Conservation (phyloP, 2,113 vertebrate species). For the Piprites chloris region DNA sequence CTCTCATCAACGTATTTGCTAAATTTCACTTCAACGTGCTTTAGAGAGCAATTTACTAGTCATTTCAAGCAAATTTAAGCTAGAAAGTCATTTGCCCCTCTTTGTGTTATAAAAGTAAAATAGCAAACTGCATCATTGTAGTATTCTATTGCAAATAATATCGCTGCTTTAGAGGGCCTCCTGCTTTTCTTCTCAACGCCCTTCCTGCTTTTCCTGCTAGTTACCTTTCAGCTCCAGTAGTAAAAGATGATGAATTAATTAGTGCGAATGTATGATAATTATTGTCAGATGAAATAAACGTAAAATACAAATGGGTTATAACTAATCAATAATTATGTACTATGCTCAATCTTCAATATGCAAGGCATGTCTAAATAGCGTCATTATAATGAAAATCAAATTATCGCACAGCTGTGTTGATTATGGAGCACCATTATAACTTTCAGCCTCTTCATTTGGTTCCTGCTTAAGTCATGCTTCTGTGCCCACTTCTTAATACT, state of each 20-base stretch:
- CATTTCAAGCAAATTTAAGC: neutral
- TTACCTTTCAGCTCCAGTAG: conserved; percentile 33
- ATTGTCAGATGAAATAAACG: conserved; percentile 44
- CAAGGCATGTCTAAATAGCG: conserved; percentile 33
- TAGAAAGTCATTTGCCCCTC: neutral
- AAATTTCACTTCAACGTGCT: neutral
- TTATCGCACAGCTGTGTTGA: conserved; percentile 70
- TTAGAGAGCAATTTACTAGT: neutral
- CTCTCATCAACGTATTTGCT: neutral
- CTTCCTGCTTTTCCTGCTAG: neutral
- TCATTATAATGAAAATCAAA: conserved; percentile 70
- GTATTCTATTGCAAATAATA: neutral
- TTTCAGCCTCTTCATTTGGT: conserved; percentile 35
- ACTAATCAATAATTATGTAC: conserved; percentile 69
- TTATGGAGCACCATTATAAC: conserved; percentile 65
- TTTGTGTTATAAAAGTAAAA: neutral
- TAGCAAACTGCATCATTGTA: neutral
- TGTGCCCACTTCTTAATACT: conserved; percentile 8
- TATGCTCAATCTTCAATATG: conserved; percentile 49
- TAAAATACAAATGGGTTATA: conserved; percentile 65
- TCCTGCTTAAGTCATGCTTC: conserved; percentile 54
- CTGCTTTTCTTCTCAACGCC: neutral
- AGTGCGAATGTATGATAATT: conserved; percentile 56
- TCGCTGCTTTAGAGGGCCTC: neutral
- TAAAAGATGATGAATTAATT: conserved; percentile 52